Evolutionary conservation across 2,113 vertebrate genomes (phyloP), one percentile per base, ranked within the genome.

Genomic region (Enhydra lutris): DNA sequence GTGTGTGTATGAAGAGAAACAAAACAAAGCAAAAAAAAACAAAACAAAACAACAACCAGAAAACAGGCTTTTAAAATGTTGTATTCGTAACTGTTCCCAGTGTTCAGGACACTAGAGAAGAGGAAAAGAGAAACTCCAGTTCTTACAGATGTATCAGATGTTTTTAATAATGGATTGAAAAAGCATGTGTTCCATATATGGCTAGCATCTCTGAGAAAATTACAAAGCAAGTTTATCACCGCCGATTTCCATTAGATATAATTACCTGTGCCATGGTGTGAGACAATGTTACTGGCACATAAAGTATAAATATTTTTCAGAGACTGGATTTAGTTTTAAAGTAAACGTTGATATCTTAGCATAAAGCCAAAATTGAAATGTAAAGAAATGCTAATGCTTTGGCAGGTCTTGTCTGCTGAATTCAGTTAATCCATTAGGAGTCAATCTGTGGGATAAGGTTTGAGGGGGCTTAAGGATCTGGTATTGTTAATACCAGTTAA

Each of bases 251-350:
- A n/a, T 91, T 86, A 93, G 45, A 89, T 63, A 89, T 59, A 91
- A 96, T 95, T 88, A 55, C 78, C 61, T 98, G 21, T 82, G 45
- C 71, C 85, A 50, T 29, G 45, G 42, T 55, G 74, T 74, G 92
- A 98, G 91, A 95, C n/a, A 97, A 50, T 71, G 31, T 91, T 82
- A 76, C 42, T 97, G 97, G 84, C 86, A 92, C 55, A 36, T 71
- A 45, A 94, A 96, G 42, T 89, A 47, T 97, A 98, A 98, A 98
- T 98, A 98, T 95, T 98, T 98, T 96, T 98, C n/a, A 91, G 95
- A 96, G 81, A 90, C 26, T 65, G 73, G 73, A 20, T 96, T 98
- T 96, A 67, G 81, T 97, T 98, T 97, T 94, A 90, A 97, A 98
- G 95, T 97, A 97, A 98, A 98, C 78, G 96, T 20, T 95, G 96